Conservation (phyloP, 2,797 vertebrate species). For the Hipposideros larvatus region DNA sequence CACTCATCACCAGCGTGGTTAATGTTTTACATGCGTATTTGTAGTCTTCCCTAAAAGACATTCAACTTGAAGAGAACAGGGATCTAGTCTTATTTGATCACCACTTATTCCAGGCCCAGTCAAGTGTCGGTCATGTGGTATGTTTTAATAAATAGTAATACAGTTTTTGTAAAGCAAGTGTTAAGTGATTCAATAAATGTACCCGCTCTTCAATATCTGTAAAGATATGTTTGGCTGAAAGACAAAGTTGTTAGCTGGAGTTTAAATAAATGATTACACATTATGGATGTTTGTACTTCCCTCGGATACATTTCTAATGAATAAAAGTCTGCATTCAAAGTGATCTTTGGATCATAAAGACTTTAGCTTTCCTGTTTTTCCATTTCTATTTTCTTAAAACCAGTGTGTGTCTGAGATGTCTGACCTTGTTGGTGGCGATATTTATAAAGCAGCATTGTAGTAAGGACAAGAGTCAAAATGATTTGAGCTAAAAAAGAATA, state of each 20-base stretch:
- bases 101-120: not conserved
- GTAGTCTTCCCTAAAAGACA: not conserved
- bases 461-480: constrained; percentile 49
- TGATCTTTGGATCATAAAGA: not conserved
- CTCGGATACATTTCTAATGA: not conserved
- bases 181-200: not conserved
- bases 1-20: not conserved
- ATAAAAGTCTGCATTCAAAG: not conserved
- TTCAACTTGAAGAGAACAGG: not conserved
- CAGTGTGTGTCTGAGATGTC: not conserved
- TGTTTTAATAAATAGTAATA: not conserved
- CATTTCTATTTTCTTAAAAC: not conserved
- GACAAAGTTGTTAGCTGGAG: not conserved
- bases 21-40: not conserved
- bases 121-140: rapidly evolving
- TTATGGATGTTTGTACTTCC: not conserved
- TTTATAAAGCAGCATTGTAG: constrained; percentile 29
- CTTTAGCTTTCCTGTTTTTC: not conserved
- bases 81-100: not conserved
- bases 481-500: not conserved
- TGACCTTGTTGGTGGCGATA: not conserved
- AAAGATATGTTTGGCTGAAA: not conserved
- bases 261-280: not conserved
- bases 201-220: not conserved
- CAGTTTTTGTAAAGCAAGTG: not conserved